Evolutionary conservation across 2,113 vertebrate genomes (phyloP).

Genomic region (Merops nubicus): DNA sequence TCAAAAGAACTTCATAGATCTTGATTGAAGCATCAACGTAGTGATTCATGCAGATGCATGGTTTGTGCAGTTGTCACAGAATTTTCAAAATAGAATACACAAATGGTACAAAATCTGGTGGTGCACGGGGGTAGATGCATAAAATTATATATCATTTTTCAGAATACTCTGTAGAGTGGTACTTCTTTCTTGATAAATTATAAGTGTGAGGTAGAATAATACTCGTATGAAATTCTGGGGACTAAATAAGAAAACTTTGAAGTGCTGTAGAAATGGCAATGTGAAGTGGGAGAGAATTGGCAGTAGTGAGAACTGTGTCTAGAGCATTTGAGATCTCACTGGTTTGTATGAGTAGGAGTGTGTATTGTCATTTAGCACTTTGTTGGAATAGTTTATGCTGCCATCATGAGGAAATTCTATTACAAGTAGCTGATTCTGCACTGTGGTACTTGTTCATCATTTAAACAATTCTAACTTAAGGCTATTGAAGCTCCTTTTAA

Average conservation of each 20-base stretch:
- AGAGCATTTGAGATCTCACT: not conserved
- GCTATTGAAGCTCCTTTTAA: not conserved
- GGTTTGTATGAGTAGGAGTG: not conserved
- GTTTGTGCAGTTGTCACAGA: not conserved
- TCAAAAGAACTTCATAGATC: not conserved
- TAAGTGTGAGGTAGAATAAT: not conserved
- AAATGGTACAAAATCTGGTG: not conserved
- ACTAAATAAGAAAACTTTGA: not conserved
- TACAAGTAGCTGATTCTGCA: not conserved
- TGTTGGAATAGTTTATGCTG: slow-evolving; percentile 54
- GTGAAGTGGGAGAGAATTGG: not conserved
- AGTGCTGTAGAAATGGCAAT: not conserved
- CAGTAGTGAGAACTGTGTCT: not conserved
- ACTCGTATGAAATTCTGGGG: not conserved
- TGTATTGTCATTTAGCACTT: not conserved
- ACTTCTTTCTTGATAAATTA: not conserved
- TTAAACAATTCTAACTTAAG: not conserved
- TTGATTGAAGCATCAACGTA: not conserved
- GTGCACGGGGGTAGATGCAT: not conserved
- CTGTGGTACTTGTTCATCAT: not conserved
- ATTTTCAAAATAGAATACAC: not conserved
- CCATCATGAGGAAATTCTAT: slow-evolving; percentile 60
- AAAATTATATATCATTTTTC: not conserved
- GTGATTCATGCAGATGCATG: not conserved
- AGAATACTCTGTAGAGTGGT: not conserved